A percentile compares a stretch with the other conserved stretches of the same genome.
These are phyloP conservation scores for Spatulosminthurus flaviceps DNA, from an alignment of 2,888 invertebrate genomes.

Conservation along the genomic window DNA sequence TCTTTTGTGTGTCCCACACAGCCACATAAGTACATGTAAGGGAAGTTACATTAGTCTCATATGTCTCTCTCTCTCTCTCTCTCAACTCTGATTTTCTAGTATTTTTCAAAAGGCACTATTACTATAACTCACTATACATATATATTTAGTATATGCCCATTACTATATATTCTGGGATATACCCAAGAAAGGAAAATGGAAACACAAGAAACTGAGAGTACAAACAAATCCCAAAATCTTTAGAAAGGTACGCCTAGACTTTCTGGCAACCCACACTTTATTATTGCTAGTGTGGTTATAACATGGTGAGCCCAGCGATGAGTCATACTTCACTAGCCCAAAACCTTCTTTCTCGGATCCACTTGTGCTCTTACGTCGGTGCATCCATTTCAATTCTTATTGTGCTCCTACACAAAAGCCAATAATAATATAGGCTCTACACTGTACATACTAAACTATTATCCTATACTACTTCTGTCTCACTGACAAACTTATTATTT, in stretches of 20 bases:
- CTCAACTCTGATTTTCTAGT: constrained; percentile 18
- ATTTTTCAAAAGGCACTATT: background rate
- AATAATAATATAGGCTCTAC: background rate
- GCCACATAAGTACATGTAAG: background rate
- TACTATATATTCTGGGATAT: background rate
- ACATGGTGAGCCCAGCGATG: background rate
- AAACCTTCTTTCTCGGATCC: background rate
- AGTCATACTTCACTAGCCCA: background rate
- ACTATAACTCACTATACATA: background rate
- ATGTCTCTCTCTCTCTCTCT: constrained; percentile 10
- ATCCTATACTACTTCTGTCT: too few relatives aligned
- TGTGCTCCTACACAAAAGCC: background rate
- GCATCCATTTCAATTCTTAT: constrained; percentile 8
- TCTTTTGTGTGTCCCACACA: constrained; percentile 3
- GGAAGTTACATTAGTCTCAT: background rate
- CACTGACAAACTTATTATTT: constrained; percentile 1
- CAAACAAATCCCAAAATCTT: constrained; percentile 37
- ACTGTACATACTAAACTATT: too few relatives aligned
- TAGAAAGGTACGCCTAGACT: constrained; percentile 26
- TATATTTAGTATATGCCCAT: too few relatives aligned
- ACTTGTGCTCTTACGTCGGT: background rate
- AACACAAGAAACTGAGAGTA: constrained; percentile 20
- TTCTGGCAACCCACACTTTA: constrained; percentile 25
- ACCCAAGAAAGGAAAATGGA: constrained; percentile 9
- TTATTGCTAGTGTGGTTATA: constrained; percentile 13